These are phyloP conservation scores for Amblyteles armatorius DNA, from an alignment of 2,888 invertebrate species.

Conservation along the genomic window DNA sequence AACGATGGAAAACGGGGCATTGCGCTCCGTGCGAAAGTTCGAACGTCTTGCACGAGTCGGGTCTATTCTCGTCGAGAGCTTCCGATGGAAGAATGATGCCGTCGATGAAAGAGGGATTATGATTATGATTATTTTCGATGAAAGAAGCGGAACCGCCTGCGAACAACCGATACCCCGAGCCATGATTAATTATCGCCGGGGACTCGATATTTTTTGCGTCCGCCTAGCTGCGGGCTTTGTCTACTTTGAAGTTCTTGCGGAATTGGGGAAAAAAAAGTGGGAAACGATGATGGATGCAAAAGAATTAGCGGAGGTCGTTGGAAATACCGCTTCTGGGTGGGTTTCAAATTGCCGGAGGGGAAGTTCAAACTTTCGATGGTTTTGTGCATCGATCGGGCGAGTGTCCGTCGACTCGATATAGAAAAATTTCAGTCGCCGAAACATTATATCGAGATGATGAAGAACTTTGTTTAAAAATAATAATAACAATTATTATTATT, in stretches of 20 bases:
- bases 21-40: background rate
- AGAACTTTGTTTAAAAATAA: background rate
- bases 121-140: conserved; percentile 13
- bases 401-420: background rate
- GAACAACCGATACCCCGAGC: background rate
- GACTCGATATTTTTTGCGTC: conserved; percentile 8
- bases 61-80: conserved; percentile 14
- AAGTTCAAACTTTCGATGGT: background rate
- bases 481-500: background rate
- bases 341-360: background rate
- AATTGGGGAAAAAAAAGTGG: background rate
- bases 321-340: background rate
- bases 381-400: background rate
- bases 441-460: background rate
- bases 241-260: background rate
- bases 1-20: background rate
- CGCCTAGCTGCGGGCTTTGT: background rate
- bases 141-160: conserved; percentile 19
- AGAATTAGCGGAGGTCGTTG: background rate
- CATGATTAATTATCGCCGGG: conserved; percentile 32
- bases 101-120: conserved; percentile 29
- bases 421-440: background rate
- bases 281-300: background rate
- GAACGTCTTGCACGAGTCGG: background rate
- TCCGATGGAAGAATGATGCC: conserved; percentile 16